Evolutionary conservation across 2,113 vertebrate genomes (phyloP), one percentile per base, ranked within the genome.

Genomic region (Poecile atricapillus): DNA sequence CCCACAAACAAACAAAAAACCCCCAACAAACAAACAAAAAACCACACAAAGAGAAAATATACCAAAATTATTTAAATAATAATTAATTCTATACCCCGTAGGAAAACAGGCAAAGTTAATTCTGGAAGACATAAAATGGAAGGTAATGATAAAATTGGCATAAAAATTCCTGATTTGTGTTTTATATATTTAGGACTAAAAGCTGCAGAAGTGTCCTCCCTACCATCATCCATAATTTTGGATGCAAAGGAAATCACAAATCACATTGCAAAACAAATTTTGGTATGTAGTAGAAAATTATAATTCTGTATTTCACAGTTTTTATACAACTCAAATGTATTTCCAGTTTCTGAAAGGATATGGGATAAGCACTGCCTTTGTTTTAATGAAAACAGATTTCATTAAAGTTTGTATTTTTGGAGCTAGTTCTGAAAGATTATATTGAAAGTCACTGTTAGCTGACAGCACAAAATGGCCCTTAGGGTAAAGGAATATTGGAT

Each of bases 171-270:
- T 92, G 30, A 15, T 77, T 55, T 24, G 7, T 59, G 41, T 96
- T 93, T 91, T 96, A 27, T 91, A 24, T 89, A 55, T 94, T 92
- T 89, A 99, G 99, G 99, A 80, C 97, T 99, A 96, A 99, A 98
- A 98, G 99, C 99, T 93, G 99, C 99, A 93, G 99, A 99, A 93
- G 98, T 98, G 74, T 99, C 99, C 3, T 98, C 99, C 35, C 97
- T 99, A 70, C 99, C 99, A 55, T 82, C 95, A 35, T 96, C 96
- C 11, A 68, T 99, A 93, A 96, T 99, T 83, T 75, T 98, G 95
- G 99, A 99, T 91, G 99, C 99, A 56, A 99, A 98, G 95, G 96
- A 98, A 73, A 97, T 99, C 68, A 97, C 98, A 83, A 98, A 96
- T 71, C 98, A 96, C 94, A 97, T 99, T 74, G 98, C 97, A 70